Evolutionary conservation across 2,888 invertebrate species (phyloP).

Genomic region (Fragum sueziense): DNA sequence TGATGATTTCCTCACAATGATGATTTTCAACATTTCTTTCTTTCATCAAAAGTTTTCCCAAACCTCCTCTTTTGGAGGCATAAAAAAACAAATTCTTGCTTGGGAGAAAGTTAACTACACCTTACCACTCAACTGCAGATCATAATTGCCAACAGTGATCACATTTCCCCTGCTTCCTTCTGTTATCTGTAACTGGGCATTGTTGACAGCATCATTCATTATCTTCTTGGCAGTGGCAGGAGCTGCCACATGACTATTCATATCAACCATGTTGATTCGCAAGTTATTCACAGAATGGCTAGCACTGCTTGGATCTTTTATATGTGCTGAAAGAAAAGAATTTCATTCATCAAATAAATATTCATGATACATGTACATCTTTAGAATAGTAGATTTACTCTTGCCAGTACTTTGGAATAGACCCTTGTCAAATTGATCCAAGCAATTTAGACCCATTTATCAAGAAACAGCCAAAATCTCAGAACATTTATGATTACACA

Average conservation of each 20-base stretch:
- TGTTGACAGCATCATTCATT: slow-evolving; percentile 91
- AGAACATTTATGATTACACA: too few species aligned
- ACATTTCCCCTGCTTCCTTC: slow-evolving; percentile 76
- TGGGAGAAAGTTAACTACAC: slow-evolving; percentile 30
- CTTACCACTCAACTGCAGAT: slow-evolving; percentile 80
- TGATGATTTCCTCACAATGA: too few species aligned
- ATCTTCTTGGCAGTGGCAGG: slow-evolving; percentile 92
- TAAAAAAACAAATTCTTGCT: too few species aligned
- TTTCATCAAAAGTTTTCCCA: too few species aligned
- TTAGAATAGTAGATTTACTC: too few species aligned
- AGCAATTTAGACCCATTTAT: too few species aligned
- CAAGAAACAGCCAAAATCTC: too few species aligned
- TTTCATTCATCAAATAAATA: too few species aligned
- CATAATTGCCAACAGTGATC: slow-evolving; percentile 78
- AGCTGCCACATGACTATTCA: slow-evolving; percentile 91
- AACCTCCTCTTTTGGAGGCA: neutral
- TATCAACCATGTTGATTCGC: slow-evolving; percentile 91
- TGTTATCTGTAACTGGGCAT: slow-evolving; percentile 81
- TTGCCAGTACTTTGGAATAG: too few species aligned
- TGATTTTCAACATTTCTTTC: too few species aligned
- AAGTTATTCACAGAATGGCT: slow-evolving; percentile 89
- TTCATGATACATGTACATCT: too few species aligned
- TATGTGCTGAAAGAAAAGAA: slow-evolving; percentile 89
- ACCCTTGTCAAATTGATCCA: too few species aligned
- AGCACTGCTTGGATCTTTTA: slow-evolving; percentile 91